Evolutionary conservation across 2,113 vertebrate species (phyloP).

Genomic region (Paradisaea rubra): DNA sequence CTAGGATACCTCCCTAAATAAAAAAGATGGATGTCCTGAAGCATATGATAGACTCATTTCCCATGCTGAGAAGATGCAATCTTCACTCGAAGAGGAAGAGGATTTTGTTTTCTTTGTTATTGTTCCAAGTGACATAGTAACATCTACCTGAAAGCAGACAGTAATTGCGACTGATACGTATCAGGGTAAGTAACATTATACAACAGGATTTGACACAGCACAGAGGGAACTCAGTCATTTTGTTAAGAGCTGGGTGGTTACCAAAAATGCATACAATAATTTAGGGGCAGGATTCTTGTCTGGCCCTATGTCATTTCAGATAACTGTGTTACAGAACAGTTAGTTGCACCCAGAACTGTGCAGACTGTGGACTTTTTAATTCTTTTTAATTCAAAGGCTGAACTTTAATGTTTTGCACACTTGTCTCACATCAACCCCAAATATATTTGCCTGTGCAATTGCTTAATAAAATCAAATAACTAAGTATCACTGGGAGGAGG

Average conservation of each 20-base stretch:
- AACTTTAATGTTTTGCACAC: neutral
- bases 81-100: constrained; percentile 21
- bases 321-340: constrained; percentile 19
- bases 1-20: neutral
- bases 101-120: constrained; percentile 56
- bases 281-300: neutral
- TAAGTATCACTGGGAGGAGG: neutral
- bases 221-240: neutral
- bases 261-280: constrained; percentile 7
- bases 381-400: neutral
- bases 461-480: neutral
- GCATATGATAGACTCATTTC: neutral
- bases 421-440: neutral
- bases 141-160: constrained; percentile 24
- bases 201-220: constrained; percentile 17
- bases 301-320: neutral
- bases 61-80: constrained; percentile 4
- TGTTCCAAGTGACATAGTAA: constrained; percentile 50
- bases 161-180: constrained; percentile 29
- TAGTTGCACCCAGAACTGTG: neutral
- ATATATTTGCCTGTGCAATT: constrained; percentile 6
- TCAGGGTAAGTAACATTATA: constrained; percentile 21
- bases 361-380: neutral
- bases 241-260: neutral
- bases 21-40: constrained; percentile 28